These are phyloP conservation scores for Notodonta dromedarius DNA, from an alignment of 2,888 invertebrate species.

Conservation along the genomic window DNA sequence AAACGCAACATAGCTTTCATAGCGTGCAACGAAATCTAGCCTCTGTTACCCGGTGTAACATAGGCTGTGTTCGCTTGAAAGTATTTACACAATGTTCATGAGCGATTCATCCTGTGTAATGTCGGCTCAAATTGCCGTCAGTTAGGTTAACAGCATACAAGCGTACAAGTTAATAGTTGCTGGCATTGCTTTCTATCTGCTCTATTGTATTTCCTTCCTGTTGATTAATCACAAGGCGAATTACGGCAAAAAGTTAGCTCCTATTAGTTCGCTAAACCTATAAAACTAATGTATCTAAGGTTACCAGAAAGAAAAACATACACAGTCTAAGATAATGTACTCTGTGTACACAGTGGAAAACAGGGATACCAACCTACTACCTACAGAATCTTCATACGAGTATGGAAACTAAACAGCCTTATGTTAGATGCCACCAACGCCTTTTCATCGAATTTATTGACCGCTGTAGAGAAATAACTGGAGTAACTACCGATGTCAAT, in stretches of 20 bases:
- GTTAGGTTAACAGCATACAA: conserved; percentile 70
- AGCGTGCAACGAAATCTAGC: conserved; percentile 17
- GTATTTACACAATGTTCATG: conserved; percentile 35
- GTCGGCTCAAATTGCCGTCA: conserved; percentile 71
- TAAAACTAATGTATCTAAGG: no score
- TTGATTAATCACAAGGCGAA: conserved; percentile 66
- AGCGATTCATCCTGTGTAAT: conserved; percentile 72
- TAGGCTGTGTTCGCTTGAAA: conserved; percentile 19
- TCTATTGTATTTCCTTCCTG: conserved; percentile 59
- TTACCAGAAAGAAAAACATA: no score
- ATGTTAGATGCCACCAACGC: no score
- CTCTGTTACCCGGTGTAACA: conserved; percentile 13
- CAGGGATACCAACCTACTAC: no score
- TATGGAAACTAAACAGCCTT: no score
- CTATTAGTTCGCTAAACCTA: neutral
- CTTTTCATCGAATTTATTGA: no score
- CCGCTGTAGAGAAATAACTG: no score
- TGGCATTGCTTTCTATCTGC: conserved; percentile 67
- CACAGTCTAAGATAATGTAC: no score
- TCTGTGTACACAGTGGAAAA: no score
- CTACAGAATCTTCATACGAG: no score
- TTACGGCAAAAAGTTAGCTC: conserved; percentile 51
- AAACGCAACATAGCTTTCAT: conserved; percentile 9
- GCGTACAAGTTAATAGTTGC: conserved; percentile 44
- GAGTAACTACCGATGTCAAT: no score